phyloP scores from a whole-genome alignment of 2,113 vertebrate species.

The Eudyptes chrysolophus region DNA sequence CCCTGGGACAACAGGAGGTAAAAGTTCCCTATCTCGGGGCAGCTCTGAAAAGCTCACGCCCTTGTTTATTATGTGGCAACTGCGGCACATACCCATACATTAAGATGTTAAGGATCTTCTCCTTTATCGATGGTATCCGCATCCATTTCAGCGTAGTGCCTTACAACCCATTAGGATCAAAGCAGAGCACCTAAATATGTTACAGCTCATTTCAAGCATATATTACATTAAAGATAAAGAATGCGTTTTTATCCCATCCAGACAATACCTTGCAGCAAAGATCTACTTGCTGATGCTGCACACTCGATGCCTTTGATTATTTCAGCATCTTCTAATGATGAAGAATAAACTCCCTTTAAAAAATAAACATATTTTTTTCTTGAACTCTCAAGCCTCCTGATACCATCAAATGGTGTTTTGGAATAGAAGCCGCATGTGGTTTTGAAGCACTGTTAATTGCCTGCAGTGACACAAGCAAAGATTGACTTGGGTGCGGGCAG shows the following conservation, averaged over 20 bases:
- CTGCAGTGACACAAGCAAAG: conserved; percentile 5
- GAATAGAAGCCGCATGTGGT: not conserved
- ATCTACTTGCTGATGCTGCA: not conserved
- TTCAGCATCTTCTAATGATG: not conserved
- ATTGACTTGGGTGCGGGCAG: not conserved
- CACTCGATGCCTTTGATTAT: not conserved
- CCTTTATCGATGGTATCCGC: not conserved
- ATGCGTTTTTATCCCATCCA: not conserved
- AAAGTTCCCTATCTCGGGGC: not conserved
- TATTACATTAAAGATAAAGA: not conserved
- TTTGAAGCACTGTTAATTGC: conserved; percentile 26
- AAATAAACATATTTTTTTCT: not conserved
- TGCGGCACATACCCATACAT: not conserved
- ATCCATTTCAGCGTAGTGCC: not conserved
- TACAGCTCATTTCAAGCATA: not conserved
- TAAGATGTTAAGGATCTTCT: conserved; percentile 21
- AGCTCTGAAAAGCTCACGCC: not conserved
- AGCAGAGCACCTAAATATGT: not conserved
- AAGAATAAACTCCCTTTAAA: not conserved
- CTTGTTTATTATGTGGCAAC: conserved; percentile 19
- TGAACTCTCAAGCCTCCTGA: not conserved
- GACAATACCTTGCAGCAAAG: not conserved
- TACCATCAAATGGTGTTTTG: conserved; percentile 12
- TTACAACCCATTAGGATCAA: not conserved
- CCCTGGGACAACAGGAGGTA: not conserved